Evolutionary conservation across 2,113 vertebrate species (phyloP).

Genomic region (Candoia aspera): DNA sequence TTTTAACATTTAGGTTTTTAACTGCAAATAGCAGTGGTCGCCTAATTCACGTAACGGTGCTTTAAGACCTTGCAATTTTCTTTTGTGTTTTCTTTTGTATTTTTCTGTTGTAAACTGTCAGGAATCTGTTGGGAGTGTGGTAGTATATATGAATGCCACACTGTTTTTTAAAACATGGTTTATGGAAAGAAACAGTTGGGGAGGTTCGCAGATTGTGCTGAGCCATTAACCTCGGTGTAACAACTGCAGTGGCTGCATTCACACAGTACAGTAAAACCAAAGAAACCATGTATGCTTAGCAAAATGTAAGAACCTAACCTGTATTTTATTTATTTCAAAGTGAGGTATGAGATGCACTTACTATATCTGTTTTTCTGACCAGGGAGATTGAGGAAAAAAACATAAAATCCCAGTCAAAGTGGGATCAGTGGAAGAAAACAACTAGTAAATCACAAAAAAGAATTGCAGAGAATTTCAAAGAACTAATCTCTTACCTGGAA

Average conservation of each 20-base stretch:
- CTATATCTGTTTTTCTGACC: constrained; percentile 4
- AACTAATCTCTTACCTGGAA: constrained; percentile 74
- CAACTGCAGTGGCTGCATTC: neutral
- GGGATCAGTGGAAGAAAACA: constrained; percentile 78
- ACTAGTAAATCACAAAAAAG: constrained; percentile 74
- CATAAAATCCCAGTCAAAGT: constrained; percentile 64
- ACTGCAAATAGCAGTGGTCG: neutral
- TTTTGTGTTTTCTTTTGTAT: too few species aligned
- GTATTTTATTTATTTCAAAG: neutral
- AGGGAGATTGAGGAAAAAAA: constrained; percentile 67
- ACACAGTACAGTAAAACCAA: neutral
- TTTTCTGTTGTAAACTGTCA: neutral
- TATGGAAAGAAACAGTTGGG: neutral
- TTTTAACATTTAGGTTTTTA: neutral
- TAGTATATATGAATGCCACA: neutral
- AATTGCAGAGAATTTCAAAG: constrained; percentile 67
- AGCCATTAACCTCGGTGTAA: neutral
- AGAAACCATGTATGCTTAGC: neutral
- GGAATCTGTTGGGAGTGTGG: neutral
- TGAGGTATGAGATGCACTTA: neutral
- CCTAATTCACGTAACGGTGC: neutral
- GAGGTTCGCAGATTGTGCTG: neutral
- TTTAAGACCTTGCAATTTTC: neutral
- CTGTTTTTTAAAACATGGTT: neutral
- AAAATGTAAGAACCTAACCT: neutral